Base-by-base conservation (phyloP, 2,888 invertebrate genomes). In the Platerodrilus igneus region DNA sequence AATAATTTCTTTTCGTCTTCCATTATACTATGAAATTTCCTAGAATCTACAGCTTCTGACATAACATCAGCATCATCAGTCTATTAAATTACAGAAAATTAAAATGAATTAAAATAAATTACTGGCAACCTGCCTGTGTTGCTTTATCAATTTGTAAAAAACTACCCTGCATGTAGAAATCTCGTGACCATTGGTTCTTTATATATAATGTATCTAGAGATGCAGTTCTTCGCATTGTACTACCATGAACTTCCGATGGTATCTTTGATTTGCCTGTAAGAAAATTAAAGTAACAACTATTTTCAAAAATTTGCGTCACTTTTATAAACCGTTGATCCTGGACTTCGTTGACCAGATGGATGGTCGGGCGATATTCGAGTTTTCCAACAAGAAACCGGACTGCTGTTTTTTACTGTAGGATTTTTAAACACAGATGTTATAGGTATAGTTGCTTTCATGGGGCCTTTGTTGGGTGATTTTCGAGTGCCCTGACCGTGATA, bases 121-220 rank as follows among this genome's bases (percentile, higher is more conserved):
- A n/a, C n/a, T n/a, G n/a, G n/a, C n/a, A n/a, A n/a, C n/a, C 64
- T 71, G 85, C 86, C 77, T 86, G 86, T 54, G 86, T 86, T 41
- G 84, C 81, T 70, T 86, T 86, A 66, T 86, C 83, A 49, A 86
- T 76, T 68, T 82, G 78, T 53, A 84, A 71, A 48, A 78, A 68
- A 50, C 79, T 79, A 53, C 79, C 77, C 59, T 82, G 79, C 53
- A 79, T 74, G 62, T 81, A 81, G 57, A 81, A 78, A 60, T 85
- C 85, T 55, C 81, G 74, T 23, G 85, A 81, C 82, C 83, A 85
- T 59, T 84, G 83, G 56, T 84, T 86, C 62, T 81, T 81, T 57
- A 85, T 75, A 67, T 86, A 85, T 55, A 87, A 76, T 11, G 86
- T 81, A 63, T 87, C 87, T 52, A 87, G 67, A 3, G 86, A 87